These are phyloP conservation scores for Drosophila littoralis DNA, from an alignment of 1,140 invertebrate species.

Conservation along the genomic window DNA sequence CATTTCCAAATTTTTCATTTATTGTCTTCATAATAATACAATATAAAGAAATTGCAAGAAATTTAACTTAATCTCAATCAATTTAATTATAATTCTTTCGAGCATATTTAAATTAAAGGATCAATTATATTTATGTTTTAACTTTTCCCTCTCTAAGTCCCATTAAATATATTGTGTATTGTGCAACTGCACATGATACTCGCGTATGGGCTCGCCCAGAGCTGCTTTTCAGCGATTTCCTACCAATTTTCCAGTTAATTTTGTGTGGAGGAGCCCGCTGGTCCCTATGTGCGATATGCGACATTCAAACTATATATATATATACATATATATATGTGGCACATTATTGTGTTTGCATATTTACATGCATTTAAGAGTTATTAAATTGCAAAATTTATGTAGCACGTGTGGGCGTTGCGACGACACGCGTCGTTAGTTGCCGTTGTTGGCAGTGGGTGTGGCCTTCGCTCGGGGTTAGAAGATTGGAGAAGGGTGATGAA, in stretches of 20 bases:
- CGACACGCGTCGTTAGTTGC: conserved; percentile 66
- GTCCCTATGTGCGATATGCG: conserved; percentile 44
- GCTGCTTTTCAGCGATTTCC: conserved; percentile 41
- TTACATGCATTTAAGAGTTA: conserved; percentile 75
- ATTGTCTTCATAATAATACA: too few relatives aligned
- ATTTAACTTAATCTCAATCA: too few relatives aligned
- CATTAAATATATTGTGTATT: not conserved
- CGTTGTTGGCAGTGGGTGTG: conserved; percentile 46
- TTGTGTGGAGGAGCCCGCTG: conserved; percentile 19
- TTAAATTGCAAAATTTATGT: conserved; percentile 77
- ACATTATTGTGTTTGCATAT: conserved; percentile 63
- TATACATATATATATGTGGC: conserved; percentile 63
- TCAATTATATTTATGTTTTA: too few relatives aligned
- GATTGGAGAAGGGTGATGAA: conserved; percentile 2
- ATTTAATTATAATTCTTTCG: too few relatives aligned
- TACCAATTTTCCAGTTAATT: conserved; percentile 75
- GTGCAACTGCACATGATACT: conserved; percentile 51
- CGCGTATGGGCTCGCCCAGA: not conserved
- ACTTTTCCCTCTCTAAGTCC: too few relatives aligned
- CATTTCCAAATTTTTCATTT: too few relatives aligned
- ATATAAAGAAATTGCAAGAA: too few relatives aligned
- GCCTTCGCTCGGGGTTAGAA: conserved; percentile 12
- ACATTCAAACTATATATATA: conserved; percentile 51
- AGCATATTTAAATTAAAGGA: too few relatives aligned
- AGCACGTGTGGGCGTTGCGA: conserved; percentile 66